These are phyloP conservation scores for Neolamprologus hecqui DNA, from an alignment of 2,113 vertebrate species.

Conservation along the genomic window DNA sequence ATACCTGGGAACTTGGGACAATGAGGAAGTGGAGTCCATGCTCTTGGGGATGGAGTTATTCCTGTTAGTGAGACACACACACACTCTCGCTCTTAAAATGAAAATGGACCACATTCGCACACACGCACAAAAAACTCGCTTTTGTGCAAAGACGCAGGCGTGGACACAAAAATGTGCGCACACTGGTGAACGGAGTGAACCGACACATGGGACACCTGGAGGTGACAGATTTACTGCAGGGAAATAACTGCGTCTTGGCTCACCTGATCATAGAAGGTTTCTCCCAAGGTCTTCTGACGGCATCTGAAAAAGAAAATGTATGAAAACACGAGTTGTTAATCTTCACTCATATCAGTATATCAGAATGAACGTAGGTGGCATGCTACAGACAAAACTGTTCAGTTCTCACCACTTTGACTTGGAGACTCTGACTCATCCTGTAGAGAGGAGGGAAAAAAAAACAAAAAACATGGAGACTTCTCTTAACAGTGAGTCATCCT, in stretches of 20 bases:
- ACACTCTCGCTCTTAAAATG: conserved; percentile 53
- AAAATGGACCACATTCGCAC: conserved; percentile 19
- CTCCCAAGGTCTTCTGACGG: conserved; percentile 82
- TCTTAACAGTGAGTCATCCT: conserved; percentile 15
- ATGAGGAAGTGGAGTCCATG: conserved; percentile 61
- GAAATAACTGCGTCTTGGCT: not conserved
- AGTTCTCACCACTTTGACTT: conserved; percentile 66
- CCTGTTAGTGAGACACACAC: conserved; percentile 76
- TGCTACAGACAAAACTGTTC: conserved; percentile 9
- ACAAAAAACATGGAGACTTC: not conserved
- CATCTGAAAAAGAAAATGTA: conserved; percentile 58
- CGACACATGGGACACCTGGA: not conserved
- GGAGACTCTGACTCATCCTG: conserved; percentile 78
- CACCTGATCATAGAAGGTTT: conserved; percentile 81
- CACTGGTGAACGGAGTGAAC: conserved; percentile 2
- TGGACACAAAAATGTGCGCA: not conserved
- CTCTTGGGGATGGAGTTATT: conserved; percentile 70
- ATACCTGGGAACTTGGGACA: conserved; percentile 65
- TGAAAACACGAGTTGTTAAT: not conserved
- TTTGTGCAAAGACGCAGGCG: not conserved
- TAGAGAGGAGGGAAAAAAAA: not conserved
- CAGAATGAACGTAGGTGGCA: not conserved
- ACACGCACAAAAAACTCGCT: not conserved
- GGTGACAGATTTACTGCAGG: not conserved
- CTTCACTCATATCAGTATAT: not conserved